Evolutionary conservation across 2,113 vertebrate species (phyloP).

Genomic region (Xenotilapia flavipinnis): DNA sequence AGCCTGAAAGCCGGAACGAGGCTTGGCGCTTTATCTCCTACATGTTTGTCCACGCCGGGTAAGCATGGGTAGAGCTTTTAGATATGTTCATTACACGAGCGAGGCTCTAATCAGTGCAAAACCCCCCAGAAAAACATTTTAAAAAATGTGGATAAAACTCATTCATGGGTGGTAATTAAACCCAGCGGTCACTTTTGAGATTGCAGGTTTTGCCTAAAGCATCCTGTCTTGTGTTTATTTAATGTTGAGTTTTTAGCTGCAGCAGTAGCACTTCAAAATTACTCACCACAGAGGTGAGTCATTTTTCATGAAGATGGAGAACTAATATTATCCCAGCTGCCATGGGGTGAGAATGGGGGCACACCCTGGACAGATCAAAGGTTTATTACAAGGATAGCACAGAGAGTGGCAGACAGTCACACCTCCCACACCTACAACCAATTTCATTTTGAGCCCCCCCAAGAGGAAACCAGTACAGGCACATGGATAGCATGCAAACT

Average conservation of each 20-base stretch:
- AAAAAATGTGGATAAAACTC: neutral
- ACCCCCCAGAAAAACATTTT: fast-evolving
- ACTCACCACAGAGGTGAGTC: neutral
- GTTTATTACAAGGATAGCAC: neutral
- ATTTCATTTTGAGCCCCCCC: neutral
- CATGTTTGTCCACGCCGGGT: slow-evolving; percentile 94
- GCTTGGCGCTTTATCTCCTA: slow-evolving; percentile 89
- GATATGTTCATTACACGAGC: neutral
- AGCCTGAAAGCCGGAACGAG: slow-evolving; percentile 69
- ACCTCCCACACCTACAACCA: neutral
- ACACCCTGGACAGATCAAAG: neutral
- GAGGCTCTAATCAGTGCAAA: neutral
- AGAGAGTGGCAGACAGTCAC: neutral
- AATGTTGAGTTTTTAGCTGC: neutral
- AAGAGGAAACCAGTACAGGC: neutral
- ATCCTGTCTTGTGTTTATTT: neutral
- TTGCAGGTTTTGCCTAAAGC: neutral
- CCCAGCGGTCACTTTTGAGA: neutral
- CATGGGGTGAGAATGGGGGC: neutral
- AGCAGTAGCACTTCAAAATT: neutral
- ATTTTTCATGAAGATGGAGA: neutral
- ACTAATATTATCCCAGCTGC: neutral
- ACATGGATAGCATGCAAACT: neutral
- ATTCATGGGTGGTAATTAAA: neutral
- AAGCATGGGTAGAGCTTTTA: slow-evolving; percentile 22